Evolutionary conservation across 2,797 vertebrate species (phyloP).

Genomic region (Lophotriccus pileatus): DNA sequence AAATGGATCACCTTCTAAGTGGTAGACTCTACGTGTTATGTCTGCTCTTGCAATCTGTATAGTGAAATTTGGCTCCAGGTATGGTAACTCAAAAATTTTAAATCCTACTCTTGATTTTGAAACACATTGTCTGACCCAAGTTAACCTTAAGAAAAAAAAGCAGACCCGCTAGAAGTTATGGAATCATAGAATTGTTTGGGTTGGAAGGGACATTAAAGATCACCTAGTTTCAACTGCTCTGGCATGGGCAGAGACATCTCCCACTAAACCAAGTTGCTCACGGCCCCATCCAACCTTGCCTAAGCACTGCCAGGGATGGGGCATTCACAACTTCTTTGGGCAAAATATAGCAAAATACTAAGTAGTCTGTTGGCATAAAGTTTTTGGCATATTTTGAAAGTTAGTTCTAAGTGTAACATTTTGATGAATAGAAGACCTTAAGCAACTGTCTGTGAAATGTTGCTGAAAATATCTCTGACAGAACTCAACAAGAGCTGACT

Average conservation of each 20-base stretch:
- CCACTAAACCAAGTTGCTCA: not conserved
- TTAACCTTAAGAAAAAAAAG: not conserved
- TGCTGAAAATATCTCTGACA: not conserved
- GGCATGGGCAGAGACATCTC: not conserved
- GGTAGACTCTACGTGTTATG: rapidly evolving
- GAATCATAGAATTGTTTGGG: not conserved
- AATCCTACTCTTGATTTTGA: not conserved
- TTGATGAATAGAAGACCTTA: not conserved
- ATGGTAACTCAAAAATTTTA: not conserved
- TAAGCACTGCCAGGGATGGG: not conserved
- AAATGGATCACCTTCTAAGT: not conserved
- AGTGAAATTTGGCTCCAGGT: not conserved
- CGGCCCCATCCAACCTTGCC: not conserved
- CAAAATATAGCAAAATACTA: not conserved
- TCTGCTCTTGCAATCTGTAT: not conserved
- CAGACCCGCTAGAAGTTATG: not conserved
- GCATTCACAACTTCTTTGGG: not conserved
- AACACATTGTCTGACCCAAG: not conserved
- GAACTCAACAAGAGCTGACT: not conserved
- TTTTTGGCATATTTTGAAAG: not conserved
- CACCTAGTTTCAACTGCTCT: not conserved
- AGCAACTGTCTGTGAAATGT: not conserved
- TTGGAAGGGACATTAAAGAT: not conserved
- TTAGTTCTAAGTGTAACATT: not conserved
- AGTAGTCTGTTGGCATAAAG: not conserved